These are phyloP conservation scores for Mactromeris polynyma DNA, from an alignment of 2,888 invertebrate genomes.

Conservation along the genomic window DNA sequence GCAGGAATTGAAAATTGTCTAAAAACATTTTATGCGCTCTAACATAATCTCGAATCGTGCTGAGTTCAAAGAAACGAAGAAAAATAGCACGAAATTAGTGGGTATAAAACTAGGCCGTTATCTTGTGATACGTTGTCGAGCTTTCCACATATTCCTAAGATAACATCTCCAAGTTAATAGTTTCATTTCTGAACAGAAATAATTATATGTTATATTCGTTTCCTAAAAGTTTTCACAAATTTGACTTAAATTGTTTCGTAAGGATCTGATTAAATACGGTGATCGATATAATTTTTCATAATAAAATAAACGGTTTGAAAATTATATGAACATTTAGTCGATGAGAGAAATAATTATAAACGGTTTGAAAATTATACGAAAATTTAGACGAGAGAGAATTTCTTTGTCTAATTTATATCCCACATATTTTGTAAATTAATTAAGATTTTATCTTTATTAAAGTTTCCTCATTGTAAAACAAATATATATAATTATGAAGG, in stretches of 20 bases:
- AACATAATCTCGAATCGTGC: slow-evolving; percentile 56
- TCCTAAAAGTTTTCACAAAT: neutral
- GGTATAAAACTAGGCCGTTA: slow-evolving; percentile 48
- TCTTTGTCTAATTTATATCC: too few species aligned
- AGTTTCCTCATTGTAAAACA: too few species aligned
- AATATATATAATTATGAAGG: too few species aligned
- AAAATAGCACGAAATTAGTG: slow-evolving; percentile 46
- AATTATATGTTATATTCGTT: slow-evolving; percentile 7
- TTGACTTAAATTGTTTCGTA: neutral
- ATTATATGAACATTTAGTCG: neutral
- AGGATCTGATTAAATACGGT: neutral
- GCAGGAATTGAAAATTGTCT: slow-evolving; percentile 26
- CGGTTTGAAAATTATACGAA: neutral
- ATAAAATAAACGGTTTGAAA: neutral
- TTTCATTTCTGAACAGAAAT: slow-evolving; percentile 47
- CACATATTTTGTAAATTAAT: too few species aligned
- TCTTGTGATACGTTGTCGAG: slow-evolving; percentile 37
- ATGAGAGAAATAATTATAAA: neutral
- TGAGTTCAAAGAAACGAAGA: slow-evolving; percentile 60
- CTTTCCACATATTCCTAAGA: slow-evolving; percentile 37
- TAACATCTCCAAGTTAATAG: slow-evolving; percentile 60
- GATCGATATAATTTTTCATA: neutral
- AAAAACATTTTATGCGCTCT: slow-evolving; percentile 56
- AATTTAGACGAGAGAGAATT: too few species aligned
- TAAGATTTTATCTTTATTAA: too few species aligned